Base-by-base conservation (phyloP, 2,888 invertebrate genomes). In the Sialis fuliginosa region DNA sequence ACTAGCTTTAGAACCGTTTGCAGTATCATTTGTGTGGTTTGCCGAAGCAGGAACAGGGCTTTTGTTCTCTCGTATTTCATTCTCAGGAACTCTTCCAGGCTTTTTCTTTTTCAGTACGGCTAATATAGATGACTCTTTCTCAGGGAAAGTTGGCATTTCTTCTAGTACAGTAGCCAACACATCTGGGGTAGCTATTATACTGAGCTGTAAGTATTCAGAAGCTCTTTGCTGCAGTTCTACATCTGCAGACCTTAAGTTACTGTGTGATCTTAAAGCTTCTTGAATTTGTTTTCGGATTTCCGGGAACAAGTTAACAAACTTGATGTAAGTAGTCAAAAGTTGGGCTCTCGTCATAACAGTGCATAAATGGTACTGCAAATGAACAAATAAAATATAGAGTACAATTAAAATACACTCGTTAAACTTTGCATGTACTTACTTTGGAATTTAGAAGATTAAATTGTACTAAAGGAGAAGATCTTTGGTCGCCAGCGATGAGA, bases 131-230 rank as follows among this genome's bases (percentile, higher is more conserved):
- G 95, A 96, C 68, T 96, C 96, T 54, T 97, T 76, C 68, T 98
- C 98, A 5, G 98, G 95, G 70, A 97, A 98, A 45, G 97, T 96
- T 52, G 98, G 98, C 98, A 98, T 98, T 72, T 98, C 98, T 72
- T 98, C 98, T 54, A 98, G 70, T 45, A 97, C 96, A 45, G 96
- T 97, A 30, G 96, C 96, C 62, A 98, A 70, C 49, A 98, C 96
- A 74, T 98, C 97, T 47, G 92, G 82, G 52, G 93, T 90, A 33
- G 96, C 93, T 51, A 96, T 88, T 60, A 91, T 89, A 64, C 93
- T 95, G 51, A 98, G 72, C 60, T 95, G 92, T 50, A 98, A 70
- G 68, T 98, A 98, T 70, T 99, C 98, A 49, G 95, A 92, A 46
- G 97, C 93, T 57, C 98, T 75, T 64, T 98, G 98, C 62, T 98